These are phyloP conservation scores for Neogale vison DNA, from an alignment of 2,113 vertebrate species.

Conservation along the genomic window DNA sequence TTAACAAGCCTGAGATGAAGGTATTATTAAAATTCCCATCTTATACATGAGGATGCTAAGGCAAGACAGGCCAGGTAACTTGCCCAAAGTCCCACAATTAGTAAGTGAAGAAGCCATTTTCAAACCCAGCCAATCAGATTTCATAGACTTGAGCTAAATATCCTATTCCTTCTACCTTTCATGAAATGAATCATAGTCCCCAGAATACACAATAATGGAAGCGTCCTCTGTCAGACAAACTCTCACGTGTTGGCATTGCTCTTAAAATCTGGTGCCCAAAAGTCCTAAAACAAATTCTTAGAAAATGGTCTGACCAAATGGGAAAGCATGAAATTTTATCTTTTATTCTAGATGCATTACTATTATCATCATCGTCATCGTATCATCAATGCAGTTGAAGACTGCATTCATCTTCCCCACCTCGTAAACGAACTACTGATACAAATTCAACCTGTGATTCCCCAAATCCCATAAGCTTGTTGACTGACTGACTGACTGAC, in stretches of 20 bases:
- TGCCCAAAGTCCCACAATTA: background rate
- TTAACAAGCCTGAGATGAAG: background rate
- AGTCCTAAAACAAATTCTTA: background rate
- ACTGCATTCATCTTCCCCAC: background rate
- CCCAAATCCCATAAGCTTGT: background rate
- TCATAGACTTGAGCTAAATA: background rate
- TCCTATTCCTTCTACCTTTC: background rate
- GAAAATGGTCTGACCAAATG: background rate
- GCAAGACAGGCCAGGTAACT: background rate
- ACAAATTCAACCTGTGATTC: background rate
- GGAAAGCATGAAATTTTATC: background rate
- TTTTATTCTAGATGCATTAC: background rate
- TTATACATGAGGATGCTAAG: background rate
- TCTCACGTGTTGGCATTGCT: background rate
- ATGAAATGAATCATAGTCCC: background rate
- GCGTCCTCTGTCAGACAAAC: background rate
- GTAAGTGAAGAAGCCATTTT: background rate
- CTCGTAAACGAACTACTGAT: background rate
- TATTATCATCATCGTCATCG: background rate
- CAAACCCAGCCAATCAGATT: background rate
- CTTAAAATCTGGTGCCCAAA: background rate
- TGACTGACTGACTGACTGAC: background rate
- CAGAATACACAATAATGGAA: background rate
- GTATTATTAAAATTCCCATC: background rate
- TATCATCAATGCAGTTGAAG: background rate